phyloP scores from a whole-genome alignment of 2,888 invertebrate species.

The Aleiodes leptofemur region DNA sequence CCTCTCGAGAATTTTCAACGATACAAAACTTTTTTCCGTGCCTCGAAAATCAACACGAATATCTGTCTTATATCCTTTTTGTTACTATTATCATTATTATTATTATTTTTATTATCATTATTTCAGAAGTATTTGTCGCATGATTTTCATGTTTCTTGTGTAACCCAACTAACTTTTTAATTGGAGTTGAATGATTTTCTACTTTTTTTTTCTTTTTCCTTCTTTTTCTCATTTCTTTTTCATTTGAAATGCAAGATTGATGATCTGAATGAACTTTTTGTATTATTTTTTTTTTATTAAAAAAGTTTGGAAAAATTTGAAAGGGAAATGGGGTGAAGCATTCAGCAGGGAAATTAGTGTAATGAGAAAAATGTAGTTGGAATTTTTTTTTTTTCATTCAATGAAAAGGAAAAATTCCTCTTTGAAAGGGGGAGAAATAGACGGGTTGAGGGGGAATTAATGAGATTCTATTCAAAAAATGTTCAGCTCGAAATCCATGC shows the following conservation, averaged over 20 bases:
- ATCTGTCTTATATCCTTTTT: not conserved
- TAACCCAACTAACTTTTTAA: not conserved
- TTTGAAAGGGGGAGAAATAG: not conserved
- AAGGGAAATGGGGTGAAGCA: too few relatives aligned
- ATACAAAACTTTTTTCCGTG: constrained; percentile 32
- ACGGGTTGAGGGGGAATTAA: constrained; percentile 4
- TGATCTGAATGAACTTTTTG: too few relatives aligned
- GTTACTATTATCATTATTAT: too few relatives aligned
- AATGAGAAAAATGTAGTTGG: too few relatives aligned
- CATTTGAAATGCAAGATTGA: too few relatives aligned
- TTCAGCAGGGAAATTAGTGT: too few relatives aligned
- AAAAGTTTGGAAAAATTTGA: too few relatives aligned
- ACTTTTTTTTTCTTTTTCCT: too few relatives aligned
- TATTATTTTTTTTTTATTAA: too few relatives aligned
- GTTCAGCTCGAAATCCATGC: not conserved
- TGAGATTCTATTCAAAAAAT: constrained; percentile 12
- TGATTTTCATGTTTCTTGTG: not conserved
- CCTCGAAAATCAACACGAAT: constrained; percentile 32
- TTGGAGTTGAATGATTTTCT: too few relatives aligned
- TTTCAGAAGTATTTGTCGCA: constrained; percentile 17
- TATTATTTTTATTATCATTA: not conserved
- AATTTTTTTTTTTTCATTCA: not conserved
- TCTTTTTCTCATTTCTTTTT: too few relatives aligned
- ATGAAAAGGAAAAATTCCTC: constrained; percentile 5
- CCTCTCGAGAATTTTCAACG: constrained; percentile 33